A percentile compares a stretch with the other conserved stretches of the same genome.
Conservation (phyloP, 2,888 invertebrate species). For the Cataglyphis albicans region DNA sequence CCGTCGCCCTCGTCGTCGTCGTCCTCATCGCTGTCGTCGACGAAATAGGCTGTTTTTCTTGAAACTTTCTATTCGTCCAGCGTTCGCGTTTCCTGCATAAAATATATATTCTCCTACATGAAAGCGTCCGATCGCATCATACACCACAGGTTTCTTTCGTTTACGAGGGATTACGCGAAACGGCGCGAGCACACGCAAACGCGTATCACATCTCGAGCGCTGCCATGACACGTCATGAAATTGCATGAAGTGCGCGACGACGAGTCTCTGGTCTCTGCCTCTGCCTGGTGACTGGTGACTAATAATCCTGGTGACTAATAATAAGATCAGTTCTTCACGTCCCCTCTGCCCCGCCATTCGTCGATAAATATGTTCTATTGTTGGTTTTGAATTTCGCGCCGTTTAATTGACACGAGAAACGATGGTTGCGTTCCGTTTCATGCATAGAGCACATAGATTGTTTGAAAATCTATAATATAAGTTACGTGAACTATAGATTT, state of each 20-base stretch:
- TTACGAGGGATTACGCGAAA: slow-evolving; percentile 36
- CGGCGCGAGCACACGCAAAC: slow-evolving; percentile 44
- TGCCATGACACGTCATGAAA: slow-evolving; percentile 81
- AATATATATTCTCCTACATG: slow-evolving; percentile 53
- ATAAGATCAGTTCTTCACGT: background rate
- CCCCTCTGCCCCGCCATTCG: too few relatives aligned
- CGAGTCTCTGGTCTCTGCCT: slow-evolving; percentile 3
- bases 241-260: slow-evolving; percentile 70
- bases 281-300: slow-evolving; percentile 17
- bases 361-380: background rate
- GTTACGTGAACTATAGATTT: too few relatives aligned
- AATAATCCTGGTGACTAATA: slow-evolving; percentile 39
- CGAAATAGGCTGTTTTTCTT: background rate
- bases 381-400: slow-evolving; percentile 15
- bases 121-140: slow-evolving; percentile 57
- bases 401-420: too few relatives aligned
- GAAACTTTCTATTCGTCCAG: slow-evolving; percentile 14
- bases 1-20: slow-evolving; percentile 56
- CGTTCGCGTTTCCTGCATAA: slow-evolving; percentile 30
- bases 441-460: too few relatives aligned
- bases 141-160: slow-evolving; percentile 15
- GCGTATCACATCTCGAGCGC: slow-evolving; percentile 62
- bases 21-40: slow-evolving; percentile 60
- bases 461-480: too few relatives aligned
- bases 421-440: too few relatives aligned